phyloP scores from a whole-genome alignment of 2,888 invertebrate genomes.

The Tenthredo mesomela region DNA sequence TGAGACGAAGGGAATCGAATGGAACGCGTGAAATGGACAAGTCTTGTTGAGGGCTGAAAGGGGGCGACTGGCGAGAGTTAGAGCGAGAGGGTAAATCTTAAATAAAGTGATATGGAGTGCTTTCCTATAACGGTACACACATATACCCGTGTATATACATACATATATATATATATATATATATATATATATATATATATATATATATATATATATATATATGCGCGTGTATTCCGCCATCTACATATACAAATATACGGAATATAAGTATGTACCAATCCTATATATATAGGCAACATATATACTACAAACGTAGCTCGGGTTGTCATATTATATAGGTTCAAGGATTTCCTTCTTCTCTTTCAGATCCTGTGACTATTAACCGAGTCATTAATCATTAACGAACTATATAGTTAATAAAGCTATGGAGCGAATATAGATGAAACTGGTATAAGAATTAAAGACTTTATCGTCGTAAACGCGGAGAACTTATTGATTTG shows the following conservation, averaged over 20 bases:
- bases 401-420: not conserved
- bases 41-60: conserved; percentile 77
- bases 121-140: conserved; percentile 75
- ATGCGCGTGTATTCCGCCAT: not conserved
- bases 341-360: not conserved
- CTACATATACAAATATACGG: not conserved
- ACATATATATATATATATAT: too few relatives aligned
- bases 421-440: not conserved
- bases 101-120: conserved; percentile 78
- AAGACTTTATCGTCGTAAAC: not conserved
- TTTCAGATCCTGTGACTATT: not conserved
- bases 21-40: conserved; percentile 76
- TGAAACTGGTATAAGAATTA: not conserved
- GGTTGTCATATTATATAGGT: not conserved
- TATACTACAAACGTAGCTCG: not conserved
- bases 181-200: too few relatives aligned
- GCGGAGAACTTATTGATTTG: conserved; percentile 41
- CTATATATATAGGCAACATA: too few relatives aligned
- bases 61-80: conserved; percentile 58
- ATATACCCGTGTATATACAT: conserved; percentile 3
- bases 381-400: not conserved
- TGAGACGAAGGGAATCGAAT: conserved; percentile 53
- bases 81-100: conserved; percentile 78
- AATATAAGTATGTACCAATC: not conserved
- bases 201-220: not conserved